Percentiles rank a stretch among this genome's conserved stretches.
Evolutionary conservation across 2,113 vertebrate genomes (phyloP).

Genomic region (Rhinopomastus cyanomelas): DNA sequence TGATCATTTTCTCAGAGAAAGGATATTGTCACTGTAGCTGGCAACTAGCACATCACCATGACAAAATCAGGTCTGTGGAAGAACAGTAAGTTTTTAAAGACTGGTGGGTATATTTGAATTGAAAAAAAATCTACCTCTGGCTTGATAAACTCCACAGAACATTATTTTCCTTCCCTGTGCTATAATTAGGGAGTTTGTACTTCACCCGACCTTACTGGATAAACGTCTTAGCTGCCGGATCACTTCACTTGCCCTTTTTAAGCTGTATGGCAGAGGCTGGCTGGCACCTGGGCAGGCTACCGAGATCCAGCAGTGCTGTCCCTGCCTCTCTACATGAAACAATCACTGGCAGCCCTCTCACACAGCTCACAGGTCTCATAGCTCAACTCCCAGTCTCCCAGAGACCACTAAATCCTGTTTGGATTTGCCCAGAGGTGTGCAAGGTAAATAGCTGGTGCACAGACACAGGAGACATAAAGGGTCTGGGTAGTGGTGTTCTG

Average conservation of each 20-base stretch:
- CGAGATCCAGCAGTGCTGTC: background rate
- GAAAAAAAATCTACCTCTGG: background rate
- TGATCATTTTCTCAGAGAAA: background rate
- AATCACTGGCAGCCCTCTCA: slow-evolving; percentile 57
- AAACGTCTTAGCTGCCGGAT: background rate
- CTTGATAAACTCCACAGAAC: background rate
- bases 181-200: background rate
- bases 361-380: slow-evolving; percentile 45
- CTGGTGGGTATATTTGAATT: background rate
- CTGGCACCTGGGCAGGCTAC: slow-evolving; percentile 8
- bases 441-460: slow-evolving; percentile 37
- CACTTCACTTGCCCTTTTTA: background rate
- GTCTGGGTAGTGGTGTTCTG: background rate
- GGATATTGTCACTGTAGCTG: background rate
- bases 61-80: background rate
- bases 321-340: background rate
- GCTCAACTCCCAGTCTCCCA: slow-evolving; percentile 40
- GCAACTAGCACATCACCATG: background rate
- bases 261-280: background rate
- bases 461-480: slow-evolving; percentile 11
- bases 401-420: slow-evolving; percentile 74
- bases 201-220: background rate
- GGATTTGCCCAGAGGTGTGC: slow-evolving; percentile 52
- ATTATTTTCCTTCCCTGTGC: background rate
- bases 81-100: background rate